phyloP scores from a whole-genome alignment of 2,797 vertebrate species.

The Clamator glandarius region DNA sequence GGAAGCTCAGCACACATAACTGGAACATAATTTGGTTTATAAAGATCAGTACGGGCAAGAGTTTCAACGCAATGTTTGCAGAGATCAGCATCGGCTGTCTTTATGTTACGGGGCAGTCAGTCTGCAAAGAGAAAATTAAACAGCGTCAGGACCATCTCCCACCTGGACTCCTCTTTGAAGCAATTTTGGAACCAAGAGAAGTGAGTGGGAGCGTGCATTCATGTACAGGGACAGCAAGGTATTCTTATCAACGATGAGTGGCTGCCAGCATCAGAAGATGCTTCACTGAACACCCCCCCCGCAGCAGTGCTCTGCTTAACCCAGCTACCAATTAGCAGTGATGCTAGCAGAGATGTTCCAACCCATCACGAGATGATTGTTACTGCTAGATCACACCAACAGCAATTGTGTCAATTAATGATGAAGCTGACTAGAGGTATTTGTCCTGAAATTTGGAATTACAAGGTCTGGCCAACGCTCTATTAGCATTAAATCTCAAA shows the following conservation, averaged over 20 bases:
- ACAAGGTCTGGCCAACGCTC: constrained; percentile 18
- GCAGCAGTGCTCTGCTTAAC: accelerated
- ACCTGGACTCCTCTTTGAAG: background rate
- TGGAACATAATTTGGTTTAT: background rate
- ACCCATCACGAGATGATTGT: background rate
- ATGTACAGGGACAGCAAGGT: background rate
- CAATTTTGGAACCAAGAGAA: background rate
- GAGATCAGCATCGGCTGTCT: background rate
- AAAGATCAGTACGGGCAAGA: background rate
- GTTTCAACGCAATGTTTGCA: background rate
- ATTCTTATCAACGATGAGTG: accelerated
- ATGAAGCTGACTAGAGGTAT: constrained; percentile 15
- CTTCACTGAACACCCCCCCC: background rate
- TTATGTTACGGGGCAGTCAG: background rate
- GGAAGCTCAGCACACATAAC: background rate
- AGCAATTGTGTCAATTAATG: constrained; percentile 11
- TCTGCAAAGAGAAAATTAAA: background rate
- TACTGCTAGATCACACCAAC: background rate
- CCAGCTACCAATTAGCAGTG: background rate
- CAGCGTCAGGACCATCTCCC: background rate
- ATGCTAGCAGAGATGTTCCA: background rate
- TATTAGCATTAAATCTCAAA: constrained; percentile 14
- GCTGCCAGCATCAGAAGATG: background rate
- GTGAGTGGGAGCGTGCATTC: background rate
- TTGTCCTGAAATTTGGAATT: constrained; percentile 37